Percentiles rank a stretch among this genome's conserved stretches.
phyloP scores from a whole-genome alignment of 2,888 invertebrate genomes.

The Gonocerus acuteangulatus region DNA sequence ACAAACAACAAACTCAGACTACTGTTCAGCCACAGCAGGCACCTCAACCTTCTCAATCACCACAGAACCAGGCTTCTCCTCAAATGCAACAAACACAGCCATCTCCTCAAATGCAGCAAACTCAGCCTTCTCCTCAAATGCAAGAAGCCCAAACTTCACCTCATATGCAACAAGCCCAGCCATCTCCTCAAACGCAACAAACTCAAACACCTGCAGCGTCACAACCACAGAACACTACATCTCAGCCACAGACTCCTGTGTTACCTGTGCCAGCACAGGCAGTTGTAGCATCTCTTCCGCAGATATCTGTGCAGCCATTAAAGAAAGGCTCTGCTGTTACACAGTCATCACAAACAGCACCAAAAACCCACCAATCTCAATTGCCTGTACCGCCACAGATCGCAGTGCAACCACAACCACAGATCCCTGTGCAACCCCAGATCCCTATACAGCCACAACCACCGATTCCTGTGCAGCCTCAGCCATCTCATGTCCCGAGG shows the following conservation, averaged over 20 bases:
- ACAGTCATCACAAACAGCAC: too few relatives aligned
- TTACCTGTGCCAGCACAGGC: neutral
- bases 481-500: too few relatives aligned
- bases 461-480: too few relatives aligned
- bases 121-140: neutral
- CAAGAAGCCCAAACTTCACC: neutral
- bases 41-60: neutral
- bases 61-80: neutral
- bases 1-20: neutral
- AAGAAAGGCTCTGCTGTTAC: too few relatives aligned
- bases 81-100: neutral
- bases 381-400: too few relatives aligned
- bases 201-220: neutral
- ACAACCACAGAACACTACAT: neutral
- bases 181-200: neutral
- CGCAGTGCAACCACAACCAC: too few relatives aligned
- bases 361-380: too few relatives aligned
- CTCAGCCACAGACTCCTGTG: neutral
- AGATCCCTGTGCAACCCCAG: too few relatives aligned
- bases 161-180: neutral
- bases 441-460: too few relatives aligned
- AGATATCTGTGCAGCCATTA: too few relatives aligned
- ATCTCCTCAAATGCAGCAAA: neutral
- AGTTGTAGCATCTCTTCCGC: too few relatives aligned
- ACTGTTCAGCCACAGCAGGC: neutral